Evolutionary conservation across 2,113 vertebrate genomes (phyloP).

Genomic region (Dasyprocta punctata): DNA sequence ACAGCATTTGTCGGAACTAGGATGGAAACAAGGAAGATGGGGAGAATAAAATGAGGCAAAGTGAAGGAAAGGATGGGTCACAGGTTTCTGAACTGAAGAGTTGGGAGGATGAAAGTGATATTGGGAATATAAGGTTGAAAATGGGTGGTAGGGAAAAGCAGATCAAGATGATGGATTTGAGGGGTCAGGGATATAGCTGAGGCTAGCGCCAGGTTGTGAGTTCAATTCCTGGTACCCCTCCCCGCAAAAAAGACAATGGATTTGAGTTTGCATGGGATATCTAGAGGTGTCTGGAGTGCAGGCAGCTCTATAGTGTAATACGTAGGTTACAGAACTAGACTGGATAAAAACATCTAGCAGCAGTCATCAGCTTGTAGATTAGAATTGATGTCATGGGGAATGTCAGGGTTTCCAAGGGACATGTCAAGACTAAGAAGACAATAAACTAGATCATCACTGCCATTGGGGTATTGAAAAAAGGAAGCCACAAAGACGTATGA

Average conservation of each 20-base stretch:
- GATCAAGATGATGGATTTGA: not conserved
- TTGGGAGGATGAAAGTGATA: not conserved
- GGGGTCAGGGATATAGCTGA: too few species aligned
- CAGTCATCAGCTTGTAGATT: not conserved
- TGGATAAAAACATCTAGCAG: not conserved
- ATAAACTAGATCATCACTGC: not conserved
- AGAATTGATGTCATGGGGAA: not conserved
- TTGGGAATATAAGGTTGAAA: not conserved
- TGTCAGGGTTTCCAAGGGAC: not conserved
- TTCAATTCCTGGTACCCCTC: too few species aligned
- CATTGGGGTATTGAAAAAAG: slow-evolving; percentile 7
- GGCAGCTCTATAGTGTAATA: not conserved
- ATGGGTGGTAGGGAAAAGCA: not conserved
- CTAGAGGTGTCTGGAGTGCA: not conserved
- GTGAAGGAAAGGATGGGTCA: not conserved
- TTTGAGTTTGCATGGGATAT: not conserved
- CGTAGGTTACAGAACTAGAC: not conserved
- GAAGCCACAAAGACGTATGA: not conserved
- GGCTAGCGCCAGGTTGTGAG: too few species aligned
- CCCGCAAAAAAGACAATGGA: too few species aligned
- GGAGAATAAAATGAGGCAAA: not conserved
- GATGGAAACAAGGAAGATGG: not conserved
- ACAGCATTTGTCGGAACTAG: not conserved
- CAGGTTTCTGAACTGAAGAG: not conserved
- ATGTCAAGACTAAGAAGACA: not conserved